Base-by-base conservation (phyloP, 2,113 vertebrate genomes). In the Istiophorus platypterus region DNA sequence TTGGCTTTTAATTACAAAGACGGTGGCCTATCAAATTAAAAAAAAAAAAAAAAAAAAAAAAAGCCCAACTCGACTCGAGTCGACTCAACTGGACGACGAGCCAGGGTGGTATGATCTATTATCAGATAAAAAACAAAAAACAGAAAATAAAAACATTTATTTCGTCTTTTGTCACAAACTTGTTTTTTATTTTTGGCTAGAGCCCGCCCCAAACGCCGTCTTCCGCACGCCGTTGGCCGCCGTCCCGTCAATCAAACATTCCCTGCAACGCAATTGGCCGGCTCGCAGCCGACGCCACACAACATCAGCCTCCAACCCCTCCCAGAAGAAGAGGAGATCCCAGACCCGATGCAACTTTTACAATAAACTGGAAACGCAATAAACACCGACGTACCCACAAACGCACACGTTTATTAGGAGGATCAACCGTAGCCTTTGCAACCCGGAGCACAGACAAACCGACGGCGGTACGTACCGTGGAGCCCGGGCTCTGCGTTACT, bases 401-500 rank as follows among this genome's bases (percentile, higher is more conserved):
- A 2, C 34, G 34, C 18, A 13, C 10, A 4, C 29, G 17, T 5
- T 15, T 13, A 0, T 37, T 4, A 31, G 54, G 8, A 17, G 10
- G 1, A 54, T 1, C 0, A 10, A 4, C 18, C 26, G n/a, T 14
- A 11, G 10, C 1, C 4, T 6, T 24, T 34, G 29, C 26, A 1
- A 15, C 7, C 22, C 0, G 26, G 17, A 34, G 59, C 1, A 1
- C 9, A 20, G 31, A 2, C 14, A 29, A 11, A 22, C 1, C 1
- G 26, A 7, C 13, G 77, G 14, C 1, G 10, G 31, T 66, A 90
- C 94, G 76, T 94, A 96, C 95, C 95, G 76, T 95, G 93, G 56
- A 96, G 94, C 31, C 84, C 95, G 14, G 93, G 89, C 76, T 95
- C 95, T 63, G 95, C 94, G 88, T 95, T 95, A 92, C 95, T 95